A percentile compares a stretch with the other conserved stretches of the same genome.
These are phyloP conservation scores for Phrynocephalus versicolor DNA, from an alignment of 2,113 vertebrate species.

Conservation along the genomic window DNA sequence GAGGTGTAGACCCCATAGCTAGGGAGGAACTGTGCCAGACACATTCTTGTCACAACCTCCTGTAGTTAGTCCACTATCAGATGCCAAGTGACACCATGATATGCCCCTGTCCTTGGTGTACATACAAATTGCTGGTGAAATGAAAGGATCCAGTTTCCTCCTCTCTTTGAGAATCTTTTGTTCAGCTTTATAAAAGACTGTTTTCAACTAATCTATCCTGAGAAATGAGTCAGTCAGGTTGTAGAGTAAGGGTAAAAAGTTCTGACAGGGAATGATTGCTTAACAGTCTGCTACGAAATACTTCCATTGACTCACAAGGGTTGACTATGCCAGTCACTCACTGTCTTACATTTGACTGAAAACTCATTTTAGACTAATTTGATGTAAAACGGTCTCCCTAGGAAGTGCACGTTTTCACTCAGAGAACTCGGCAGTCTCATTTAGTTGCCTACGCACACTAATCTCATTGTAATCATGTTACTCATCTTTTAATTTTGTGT, in stretches of 20 bases:
- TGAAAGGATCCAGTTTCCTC: not conserved
- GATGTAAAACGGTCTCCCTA: slow-evolving; percentile 66
- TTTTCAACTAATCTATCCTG: slow-evolving; percentile 17
- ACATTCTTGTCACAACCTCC: not conserved
- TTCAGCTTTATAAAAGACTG: slow-evolving; percentile 12
- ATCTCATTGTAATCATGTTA: slow-evolving; percentile 75
- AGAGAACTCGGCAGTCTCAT: slow-evolving; percentile 61
- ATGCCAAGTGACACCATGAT: not conserved
- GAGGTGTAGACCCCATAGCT: not conserved
- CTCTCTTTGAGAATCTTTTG: slow-evolving; percentile 13
- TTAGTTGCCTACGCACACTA: slow-evolving; percentile 68
- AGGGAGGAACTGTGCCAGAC: not conserved
- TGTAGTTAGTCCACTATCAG: not conserved
- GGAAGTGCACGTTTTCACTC: slow-evolving; percentile 62
- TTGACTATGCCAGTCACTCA: slow-evolving; percentile 43
- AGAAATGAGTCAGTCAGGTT: slow-evolving; percentile 31
- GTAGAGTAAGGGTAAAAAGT: slow-evolving; percentile 39
- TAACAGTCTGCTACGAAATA: slow-evolving; percentile 25
- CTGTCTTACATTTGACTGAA: slow-evolving; percentile 47
- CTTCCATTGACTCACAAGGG: slow-evolving; percentile 23
- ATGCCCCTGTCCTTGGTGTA: not conserved
- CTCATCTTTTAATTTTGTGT: slow-evolving; percentile 75
- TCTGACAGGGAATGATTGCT: slow-evolving; percentile 35
- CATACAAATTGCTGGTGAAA: not conserved
- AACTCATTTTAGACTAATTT: slow-evolving; percentile 69